phyloP scores from a whole-genome alignment of 2,113 vertebrate species.

The Euleptes europaea region DNA sequence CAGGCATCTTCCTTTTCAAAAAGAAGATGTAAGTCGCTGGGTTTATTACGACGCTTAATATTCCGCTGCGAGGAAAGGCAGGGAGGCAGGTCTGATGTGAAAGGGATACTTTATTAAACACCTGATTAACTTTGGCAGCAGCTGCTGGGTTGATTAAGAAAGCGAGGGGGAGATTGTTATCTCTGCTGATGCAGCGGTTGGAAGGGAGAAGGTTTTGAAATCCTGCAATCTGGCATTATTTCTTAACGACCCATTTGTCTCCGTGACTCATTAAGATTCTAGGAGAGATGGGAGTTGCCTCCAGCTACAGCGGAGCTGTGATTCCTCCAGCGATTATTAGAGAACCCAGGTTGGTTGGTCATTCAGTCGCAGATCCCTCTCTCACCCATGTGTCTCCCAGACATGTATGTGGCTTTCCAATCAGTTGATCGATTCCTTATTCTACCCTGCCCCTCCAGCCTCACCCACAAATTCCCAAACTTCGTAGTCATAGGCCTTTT shows the following conservation, averaged over 20 bases:
- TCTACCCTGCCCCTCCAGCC: neutral
- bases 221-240: conserved; percentile 78
- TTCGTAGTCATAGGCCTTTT: no score
- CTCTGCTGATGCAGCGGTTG: conserved; percentile 73
- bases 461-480: neutral
- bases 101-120: conserved; percentile 52
- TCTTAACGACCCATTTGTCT: conserved; percentile 79
- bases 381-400: no score
- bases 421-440: neutral
- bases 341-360: conserved; percentile 34
- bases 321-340: conserved; percentile 53
- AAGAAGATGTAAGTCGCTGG: neutral
- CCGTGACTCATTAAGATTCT: conserved; percentile 74
- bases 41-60: neutral
- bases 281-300: conserved; percentile 66
- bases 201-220: conserved; percentile 61
- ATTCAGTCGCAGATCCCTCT: neutral
- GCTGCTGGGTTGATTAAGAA: conserved; percentile 49
- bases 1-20: neutral
- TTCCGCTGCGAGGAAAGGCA: neutral
- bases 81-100: accelerated
- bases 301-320: conserved; percentile 60
- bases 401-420: neutral
- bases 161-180: conserved; percentile 56
- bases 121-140: conserved; percentile 65